These are phyloP conservation scores for Aspidapion aeneum DNA, from an alignment of 2,888 invertebrate genomes.

Conservation along the genomic window DNA sequence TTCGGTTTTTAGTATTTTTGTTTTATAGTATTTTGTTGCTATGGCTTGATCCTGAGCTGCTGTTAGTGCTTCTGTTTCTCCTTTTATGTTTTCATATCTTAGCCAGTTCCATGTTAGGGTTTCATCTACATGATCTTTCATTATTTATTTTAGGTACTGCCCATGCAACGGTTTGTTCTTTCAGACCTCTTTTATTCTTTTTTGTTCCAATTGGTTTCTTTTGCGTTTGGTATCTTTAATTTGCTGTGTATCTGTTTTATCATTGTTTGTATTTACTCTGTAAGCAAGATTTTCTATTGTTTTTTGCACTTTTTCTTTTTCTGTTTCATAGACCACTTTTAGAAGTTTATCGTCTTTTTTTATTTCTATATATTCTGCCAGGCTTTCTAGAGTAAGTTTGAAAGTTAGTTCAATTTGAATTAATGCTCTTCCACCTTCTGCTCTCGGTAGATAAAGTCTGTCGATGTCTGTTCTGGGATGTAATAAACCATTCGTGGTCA, in stretches of 20 bases:
- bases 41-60: slow-evolving; percentile 5
- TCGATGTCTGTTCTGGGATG: too few relatives aligned
- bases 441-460: too few relatives aligned
- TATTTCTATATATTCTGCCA: neutral
- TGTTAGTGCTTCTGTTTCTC: neutral
- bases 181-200: neutral
- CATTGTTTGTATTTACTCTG: neutral
- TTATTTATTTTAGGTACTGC: too few relatives aligned
- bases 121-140: too few relatives aligned
- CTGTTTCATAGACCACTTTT: neutral
- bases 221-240: neutral
- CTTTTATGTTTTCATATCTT: neutral
- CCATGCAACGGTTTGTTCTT: too few relatives aligned
- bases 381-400: neutral
- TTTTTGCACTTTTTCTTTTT: neutral
- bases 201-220: neutral
- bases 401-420: too few relatives aligned
- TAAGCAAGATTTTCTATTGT: neutral
- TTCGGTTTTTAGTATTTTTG: slow-evolving; percentile 1
- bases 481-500: too few relatives aligned
- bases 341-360: neutral
- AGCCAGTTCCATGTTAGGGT: neutral
- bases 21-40: neutral
- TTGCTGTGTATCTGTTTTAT: neutral
- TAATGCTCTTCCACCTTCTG: too few relatives aligned